These are phyloP conservation scores for Corynorhinus townsendii DNA, from an alignment of 2,113 vertebrate species.

Conservation along the genomic window DNA sequence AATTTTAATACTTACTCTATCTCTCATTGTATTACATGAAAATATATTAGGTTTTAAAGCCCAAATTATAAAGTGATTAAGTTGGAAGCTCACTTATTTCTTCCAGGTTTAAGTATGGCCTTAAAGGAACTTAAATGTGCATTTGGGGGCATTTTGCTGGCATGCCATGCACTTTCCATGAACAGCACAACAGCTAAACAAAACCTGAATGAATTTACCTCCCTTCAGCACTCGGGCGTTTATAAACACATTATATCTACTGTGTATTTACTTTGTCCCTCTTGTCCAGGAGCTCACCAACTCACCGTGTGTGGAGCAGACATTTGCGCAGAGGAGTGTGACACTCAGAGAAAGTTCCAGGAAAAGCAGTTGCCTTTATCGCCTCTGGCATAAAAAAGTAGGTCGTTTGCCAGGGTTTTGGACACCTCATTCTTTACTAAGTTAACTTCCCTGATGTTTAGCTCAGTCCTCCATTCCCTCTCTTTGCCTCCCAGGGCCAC, in stretches of 20 bases:
- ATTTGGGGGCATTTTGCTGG: neutral
- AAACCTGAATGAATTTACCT: neutral
- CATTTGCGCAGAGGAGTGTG: slow-evolving; percentile 57
- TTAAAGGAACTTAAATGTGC: neutral
- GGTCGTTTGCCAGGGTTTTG: slow-evolving; percentile 77
- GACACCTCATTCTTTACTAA: slow-evolving; percentile 55
- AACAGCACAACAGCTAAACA: neutral
- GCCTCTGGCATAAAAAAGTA: slow-evolving; percentile 67
- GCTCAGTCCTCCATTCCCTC: neutral
- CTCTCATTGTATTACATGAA: neutral
- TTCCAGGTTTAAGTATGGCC: neutral
- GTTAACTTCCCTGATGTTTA: neutral
- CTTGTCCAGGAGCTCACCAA: neutral
- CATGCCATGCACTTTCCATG: neutral
- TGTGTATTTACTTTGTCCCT: neutral
- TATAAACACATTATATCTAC: neutral
- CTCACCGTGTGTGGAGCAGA: neutral
- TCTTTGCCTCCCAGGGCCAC: neutral
- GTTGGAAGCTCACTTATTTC: neutral
- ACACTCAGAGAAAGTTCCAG: slow-evolving; percentile 72
- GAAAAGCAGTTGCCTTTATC: slow-evolving; percentile 76
- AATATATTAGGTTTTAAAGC: neutral
- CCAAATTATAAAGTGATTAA: neutral
- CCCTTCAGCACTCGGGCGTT: neutral
- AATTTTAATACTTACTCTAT: neutral